Conservation (phyloP, 2,888 invertebrate genomes). For the Lochmaea capreae region DNA sequence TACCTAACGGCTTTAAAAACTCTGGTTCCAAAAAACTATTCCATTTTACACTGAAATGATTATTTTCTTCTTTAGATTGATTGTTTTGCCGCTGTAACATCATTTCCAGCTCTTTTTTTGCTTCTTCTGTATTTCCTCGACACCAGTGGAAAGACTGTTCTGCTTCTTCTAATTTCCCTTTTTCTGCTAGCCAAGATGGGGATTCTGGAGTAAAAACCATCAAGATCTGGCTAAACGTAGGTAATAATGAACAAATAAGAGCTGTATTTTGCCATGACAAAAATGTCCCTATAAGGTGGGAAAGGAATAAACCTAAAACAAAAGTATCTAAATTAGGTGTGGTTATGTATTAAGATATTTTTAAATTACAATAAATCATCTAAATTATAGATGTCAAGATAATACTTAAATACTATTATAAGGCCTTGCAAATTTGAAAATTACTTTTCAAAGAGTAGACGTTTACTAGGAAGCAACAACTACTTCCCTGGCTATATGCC, state of each 20-base stretch:
- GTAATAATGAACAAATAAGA: slow-evolving; percentile 68
- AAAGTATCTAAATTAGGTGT: not conserved
- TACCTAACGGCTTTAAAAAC: slow-evolving; percentile 71
- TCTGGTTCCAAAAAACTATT: slow-evolving; percentile 65
- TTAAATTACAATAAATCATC: no score
- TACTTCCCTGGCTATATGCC: no score
- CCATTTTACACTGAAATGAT: slow-evolving; percentile 15
- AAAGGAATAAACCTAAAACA: slow-evolving; percentile 68
- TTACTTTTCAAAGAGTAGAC: no score
- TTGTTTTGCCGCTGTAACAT: slow-evolving; percentile 65
- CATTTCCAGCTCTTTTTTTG: slow-evolving; percentile 67
- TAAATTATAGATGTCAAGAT: no score
- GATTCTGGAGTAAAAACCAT: slow-evolving; percentile 73
- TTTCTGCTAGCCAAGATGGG: slow-evolving; percentile 76
- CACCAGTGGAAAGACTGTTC: slow-evolving; percentile 71
- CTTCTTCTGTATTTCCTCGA: slow-evolving; percentile 69
- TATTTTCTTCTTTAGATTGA: slow-evolving; percentile 11
- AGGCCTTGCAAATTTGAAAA: no score
- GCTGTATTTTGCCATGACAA: slow-evolving; percentile 74
- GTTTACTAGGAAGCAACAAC: no score
- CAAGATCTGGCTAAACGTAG: slow-evolving; percentile 68
- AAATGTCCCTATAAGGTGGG: slow-evolving; percentile 75
- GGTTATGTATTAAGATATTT: no score
- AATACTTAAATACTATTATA: no score
- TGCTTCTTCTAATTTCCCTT: slow-evolving; percentile 71